Conservation (phyloP, 2,797 vertebrate genomes). For the Orestias chungarensis region DNA sequence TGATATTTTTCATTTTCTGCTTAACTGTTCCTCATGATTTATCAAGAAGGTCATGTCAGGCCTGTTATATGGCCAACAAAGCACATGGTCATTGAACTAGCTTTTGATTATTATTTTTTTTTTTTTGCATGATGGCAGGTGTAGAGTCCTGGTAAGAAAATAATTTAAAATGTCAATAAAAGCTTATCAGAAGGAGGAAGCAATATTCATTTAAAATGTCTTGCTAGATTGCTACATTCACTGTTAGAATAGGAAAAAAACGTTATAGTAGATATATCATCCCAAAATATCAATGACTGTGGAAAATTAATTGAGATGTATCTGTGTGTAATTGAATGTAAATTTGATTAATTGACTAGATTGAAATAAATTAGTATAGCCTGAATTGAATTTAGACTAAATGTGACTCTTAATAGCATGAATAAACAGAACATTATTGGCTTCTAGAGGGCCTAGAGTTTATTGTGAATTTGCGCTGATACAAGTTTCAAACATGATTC, state of each 20-base stretch:
- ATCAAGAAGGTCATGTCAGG: background rate
- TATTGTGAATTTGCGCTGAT: background rate
- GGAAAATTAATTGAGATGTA: too few relatives aligned
- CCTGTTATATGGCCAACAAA: background rate
- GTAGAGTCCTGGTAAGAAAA: background rate
- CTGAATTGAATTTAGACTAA: background rate
- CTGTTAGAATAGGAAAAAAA: too few relatives aligned
- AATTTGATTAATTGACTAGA: background rate
- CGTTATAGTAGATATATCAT: too few relatives aligned
- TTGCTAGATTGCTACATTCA: too few relatives aligned
- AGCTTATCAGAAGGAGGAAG: background rate
- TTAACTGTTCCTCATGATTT: background rate
- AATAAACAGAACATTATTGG: background rate
- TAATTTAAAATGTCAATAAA: background rate
- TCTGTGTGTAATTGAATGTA: too few relatives aligned
- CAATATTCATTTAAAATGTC: background rate
- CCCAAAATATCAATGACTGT: too few relatives aligned
- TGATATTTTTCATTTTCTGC: background rate
- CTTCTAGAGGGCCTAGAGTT: background rate
- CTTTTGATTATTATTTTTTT: too few relatives aligned
- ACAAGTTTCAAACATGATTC: background rate
- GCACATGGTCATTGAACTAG: background rate
- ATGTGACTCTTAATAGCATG: background rate
- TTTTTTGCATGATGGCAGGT: background rate
- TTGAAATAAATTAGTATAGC: background rate